These are phyloP conservation scores for Lordiphosa mommai DNA, from an alignment of 1,140 invertebrate genomes.

Conservation along the genomic window DNA sequence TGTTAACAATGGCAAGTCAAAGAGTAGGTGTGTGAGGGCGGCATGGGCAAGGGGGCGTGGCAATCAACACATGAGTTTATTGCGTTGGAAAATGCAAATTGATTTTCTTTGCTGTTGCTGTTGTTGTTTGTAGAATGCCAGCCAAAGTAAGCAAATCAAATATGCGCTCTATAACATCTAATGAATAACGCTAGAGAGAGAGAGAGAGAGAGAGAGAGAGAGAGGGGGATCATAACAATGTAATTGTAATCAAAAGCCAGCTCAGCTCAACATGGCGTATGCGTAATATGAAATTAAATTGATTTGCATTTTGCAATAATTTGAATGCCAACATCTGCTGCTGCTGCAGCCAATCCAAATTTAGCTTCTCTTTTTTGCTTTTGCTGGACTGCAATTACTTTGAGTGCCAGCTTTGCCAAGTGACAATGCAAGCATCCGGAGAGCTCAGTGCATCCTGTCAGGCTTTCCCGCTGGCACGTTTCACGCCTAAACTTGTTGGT, in stretches of 20 bases:
- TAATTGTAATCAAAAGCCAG: constrained; percentile 5
- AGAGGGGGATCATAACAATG: not conserved
- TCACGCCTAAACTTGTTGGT: too few species aligned
- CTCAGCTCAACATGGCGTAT: not conserved
- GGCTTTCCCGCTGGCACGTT: too few species aligned
- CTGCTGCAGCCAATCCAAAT: too few species aligned
- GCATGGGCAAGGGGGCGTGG: constrained; percentile 18
- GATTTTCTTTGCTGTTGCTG: constrained; percentile 24
- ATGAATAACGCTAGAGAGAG: constrained; percentile 37
- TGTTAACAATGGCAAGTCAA: constrained; percentile 29
- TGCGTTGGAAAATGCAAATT: constrained; percentile 57
- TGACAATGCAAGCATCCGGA: not conserved
- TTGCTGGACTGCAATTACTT: constrained; percentile 25
- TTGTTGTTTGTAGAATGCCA: not conserved
- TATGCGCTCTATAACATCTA: constrained; percentile 27
- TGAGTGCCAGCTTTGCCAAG: constrained; percentile 1
- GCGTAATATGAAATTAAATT: constrained; percentile 39
- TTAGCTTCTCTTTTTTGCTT: constrained; percentile 6
- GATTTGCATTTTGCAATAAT: constrained; percentile 33
- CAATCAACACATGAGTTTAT: constrained; percentile 61
- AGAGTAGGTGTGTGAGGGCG: not conserved
- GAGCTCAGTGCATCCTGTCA: too few species aligned
- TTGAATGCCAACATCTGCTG: constrained; percentile 1
- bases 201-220: constrained; percentile 1
- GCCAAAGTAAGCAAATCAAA: constrained; percentile 42